Conservation (phyloP, 1,140 invertebrate species). For the Bombus polaris region DNA sequence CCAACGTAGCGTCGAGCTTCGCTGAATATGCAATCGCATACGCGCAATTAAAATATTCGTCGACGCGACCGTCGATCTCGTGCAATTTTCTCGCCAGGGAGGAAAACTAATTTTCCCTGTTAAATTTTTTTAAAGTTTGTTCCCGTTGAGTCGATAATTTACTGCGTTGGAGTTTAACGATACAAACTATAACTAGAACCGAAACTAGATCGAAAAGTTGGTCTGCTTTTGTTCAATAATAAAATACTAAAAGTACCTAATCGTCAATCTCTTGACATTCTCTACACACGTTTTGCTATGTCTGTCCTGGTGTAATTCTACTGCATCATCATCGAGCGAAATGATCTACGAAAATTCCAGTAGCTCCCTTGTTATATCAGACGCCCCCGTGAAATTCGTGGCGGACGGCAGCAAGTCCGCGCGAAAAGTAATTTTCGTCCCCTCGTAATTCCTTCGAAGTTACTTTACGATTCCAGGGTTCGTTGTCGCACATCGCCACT, state of each 20-base stretch:
- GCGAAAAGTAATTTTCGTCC: constrained; percentile 49
- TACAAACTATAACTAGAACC: background rate
- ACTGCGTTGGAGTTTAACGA: background rate
- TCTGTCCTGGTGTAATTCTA: background rate
- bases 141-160: background rate
- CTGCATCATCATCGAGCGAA: background rate
- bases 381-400: constrained; percentile 14
- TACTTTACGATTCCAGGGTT: constrained; percentile 45
- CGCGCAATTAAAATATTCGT: constrained; percentile 40
- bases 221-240: background rate
- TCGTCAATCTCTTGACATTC: background rate
- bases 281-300: no score
- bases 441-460: constrained; percentile 53
- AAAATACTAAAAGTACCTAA: background rate
- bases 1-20: background rate
- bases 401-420: background rate
- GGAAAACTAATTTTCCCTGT: constrained; percentile 22
- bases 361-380: background rate
- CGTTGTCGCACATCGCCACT: constrained; percentile 5
- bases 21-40: constrained; percentile 21
- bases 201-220: background rate
- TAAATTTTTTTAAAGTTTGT: constrained; percentile 37
- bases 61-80: background rate
- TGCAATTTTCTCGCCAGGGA: background rate
- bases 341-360: background rate